A percentile compares a stretch with the other conserved stretches of the same genome.
These are phyloP conservation scores for Eulemur rubriventer DNA, from an alignment of 2,797 vertebrate species.

Conservation along the genomic window DNA sequence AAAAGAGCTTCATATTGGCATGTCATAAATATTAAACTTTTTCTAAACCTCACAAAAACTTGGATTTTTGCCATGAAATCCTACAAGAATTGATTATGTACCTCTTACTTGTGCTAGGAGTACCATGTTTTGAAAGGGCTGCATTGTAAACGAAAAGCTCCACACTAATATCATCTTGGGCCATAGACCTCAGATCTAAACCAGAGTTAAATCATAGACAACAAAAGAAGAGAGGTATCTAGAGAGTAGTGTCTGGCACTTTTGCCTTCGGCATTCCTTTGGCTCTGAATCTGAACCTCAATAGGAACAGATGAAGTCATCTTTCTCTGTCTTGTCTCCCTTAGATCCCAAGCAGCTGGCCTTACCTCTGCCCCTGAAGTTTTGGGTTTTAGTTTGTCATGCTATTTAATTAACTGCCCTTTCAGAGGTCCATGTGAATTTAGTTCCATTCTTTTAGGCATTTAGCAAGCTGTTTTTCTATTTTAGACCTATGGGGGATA, in stretches of 20 bases:
- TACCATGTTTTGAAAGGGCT: constrained; percentile 5
- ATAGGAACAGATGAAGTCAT: neutral
- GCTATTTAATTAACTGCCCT: neutral
- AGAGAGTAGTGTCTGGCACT: neutral
- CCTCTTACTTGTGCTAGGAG: neutral
- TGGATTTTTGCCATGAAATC: constrained; percentile 41
- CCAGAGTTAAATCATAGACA: neutral
- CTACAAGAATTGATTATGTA: neutral
- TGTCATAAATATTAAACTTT: constrained; percentile 1
- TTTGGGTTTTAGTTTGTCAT: neutral
- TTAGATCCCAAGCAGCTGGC: neutral
- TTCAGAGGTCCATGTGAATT: neutral
- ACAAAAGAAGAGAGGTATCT: neutral
- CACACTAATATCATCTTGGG: neutral
- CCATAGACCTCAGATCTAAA: neutral
- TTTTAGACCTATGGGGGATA: neutral
- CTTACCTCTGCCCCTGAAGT: neutral
- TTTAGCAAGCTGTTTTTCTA: neutral
- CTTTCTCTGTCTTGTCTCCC: neutral
- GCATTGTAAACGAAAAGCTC: neutral
- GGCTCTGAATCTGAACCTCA: neutral
- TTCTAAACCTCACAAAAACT: constrained; percentile 6
- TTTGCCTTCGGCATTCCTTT: neutral
- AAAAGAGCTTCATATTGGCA: neutral
- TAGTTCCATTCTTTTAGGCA: neutral